These are phyloP conservation scores for Heliconius eleuchia DNA, from an alignment of 1,140 invertebrate species.

Conservation along the genomic window DNA sequence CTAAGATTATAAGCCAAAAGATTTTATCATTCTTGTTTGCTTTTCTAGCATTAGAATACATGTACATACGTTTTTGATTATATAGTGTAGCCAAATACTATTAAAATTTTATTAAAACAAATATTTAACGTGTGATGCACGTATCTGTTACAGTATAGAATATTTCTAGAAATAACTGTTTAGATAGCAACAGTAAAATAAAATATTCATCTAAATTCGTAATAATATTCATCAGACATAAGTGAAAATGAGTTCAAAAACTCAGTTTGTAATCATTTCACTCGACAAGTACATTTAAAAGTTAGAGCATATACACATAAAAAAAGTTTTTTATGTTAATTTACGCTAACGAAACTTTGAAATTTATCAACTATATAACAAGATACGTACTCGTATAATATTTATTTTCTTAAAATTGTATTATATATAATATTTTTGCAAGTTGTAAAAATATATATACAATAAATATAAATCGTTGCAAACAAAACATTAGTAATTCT, in stretches of 20 bases:
- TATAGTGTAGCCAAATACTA: background rate
- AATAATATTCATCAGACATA: background rate
- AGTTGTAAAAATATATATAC: no score
- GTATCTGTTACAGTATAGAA: background rate
- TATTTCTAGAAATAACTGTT: background rate
- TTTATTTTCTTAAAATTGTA: background rate
- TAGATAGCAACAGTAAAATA: background rate
- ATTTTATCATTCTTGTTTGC: background rate
- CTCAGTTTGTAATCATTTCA: background rate
- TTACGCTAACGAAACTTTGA: background rate
- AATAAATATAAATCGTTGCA: no score
- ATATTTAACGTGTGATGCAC: background rate
- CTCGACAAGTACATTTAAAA: conserved; percentile 4
- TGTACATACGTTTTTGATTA: background rate
- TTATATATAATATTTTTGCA: background rate
- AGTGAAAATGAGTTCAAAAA: background rate
- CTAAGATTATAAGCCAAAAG: background rate
- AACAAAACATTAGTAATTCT: no score
- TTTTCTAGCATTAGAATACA: background rate
- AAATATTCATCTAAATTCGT: background rate
- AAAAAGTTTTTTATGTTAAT: background rate
- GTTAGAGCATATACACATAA: background rate
- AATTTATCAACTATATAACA: background rate
- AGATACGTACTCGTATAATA: background rate
- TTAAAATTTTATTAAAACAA: background rate